Conservation (phyloP, 1,140 invertebrate species). For the Phymorhynchus buccinoides region DNA sequence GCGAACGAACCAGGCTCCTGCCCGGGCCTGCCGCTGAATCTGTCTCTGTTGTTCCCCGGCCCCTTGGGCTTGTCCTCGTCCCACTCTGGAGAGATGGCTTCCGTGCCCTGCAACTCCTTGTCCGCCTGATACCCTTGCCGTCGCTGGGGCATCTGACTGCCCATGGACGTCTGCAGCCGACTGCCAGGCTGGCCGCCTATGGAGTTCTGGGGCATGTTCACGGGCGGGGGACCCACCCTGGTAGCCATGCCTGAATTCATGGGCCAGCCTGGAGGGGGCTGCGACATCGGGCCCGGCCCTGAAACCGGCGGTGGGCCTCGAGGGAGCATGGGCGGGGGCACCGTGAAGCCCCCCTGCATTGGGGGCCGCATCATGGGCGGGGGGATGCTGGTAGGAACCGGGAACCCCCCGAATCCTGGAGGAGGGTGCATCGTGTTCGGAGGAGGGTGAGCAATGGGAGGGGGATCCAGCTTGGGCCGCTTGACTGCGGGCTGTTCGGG, state of each 20-base stretch:
- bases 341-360: background rate
- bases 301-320: background rate
- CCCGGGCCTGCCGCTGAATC: background rate
- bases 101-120: conserved; percentile 21
- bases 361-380: background rate
- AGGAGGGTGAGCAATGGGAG: background rate
- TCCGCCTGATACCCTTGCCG: background rate
- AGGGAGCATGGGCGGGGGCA: background rate
- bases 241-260: background rate
- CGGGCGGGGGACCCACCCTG: background rate
- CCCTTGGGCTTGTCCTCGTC: background rate
- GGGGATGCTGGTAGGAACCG: conserved; percentile 2
- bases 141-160: background rate
- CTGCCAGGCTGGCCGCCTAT: background rate
- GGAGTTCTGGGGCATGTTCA: background rate
- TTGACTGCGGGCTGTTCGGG: background rate
- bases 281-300: too few species aligned
- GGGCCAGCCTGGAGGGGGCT: conserved; percentile 4
- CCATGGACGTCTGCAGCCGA: too few species aligned
- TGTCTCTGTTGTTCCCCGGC: background rate
- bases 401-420: background rate
- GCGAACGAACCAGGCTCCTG: too few species aligned
- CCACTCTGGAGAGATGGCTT: conserved; percentile 35
- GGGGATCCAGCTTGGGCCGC: background rate
- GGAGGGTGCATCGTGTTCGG: too few species aligned